Percentiles rank a stretch among this genome's conserved stretches.
These are phyloP conservation scores for Drosophila kanapiae DNA, from an alignment of 1,140 invertebrate species.

Conservation along the genomic window DNA sequence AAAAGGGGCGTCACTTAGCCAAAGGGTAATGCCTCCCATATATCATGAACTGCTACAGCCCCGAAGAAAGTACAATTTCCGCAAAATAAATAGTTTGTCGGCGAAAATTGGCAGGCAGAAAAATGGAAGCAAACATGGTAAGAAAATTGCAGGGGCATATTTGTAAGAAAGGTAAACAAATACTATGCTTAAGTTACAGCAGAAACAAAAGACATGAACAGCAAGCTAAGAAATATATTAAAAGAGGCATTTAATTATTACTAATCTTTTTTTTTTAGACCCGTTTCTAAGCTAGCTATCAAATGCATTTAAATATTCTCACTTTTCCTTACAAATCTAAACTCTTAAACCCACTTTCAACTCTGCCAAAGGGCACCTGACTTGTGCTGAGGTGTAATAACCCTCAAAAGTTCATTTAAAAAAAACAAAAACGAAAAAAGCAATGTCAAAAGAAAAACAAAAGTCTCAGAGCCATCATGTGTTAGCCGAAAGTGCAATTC, in stretches of 20 bases:
- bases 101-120: neutral
- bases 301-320: neutral
- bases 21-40: slow-evolving; percentile 24
- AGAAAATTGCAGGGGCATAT: neutral
- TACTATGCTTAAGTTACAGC: neutral
- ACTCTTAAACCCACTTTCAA: neutral
- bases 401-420: slow-evolving; percentile 27
- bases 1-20: slow-evolving; percentile 30
- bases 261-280: neutral
- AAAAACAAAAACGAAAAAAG: slow-evolving; percentile 22
- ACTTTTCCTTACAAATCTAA: neutral
- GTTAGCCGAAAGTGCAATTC: slow-evolving; percentile 41
- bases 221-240: slow-evolving; percentile 42
- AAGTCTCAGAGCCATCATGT: slow-evolving; percentile 31
- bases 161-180: neutral
- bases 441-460: neutral
- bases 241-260: neutral
- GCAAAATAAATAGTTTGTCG: slow-evolving; percentile 2
- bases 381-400: slow-evolving; percentile 34
- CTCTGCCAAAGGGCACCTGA: slow-evolving; percentile 36
- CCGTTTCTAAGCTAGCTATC: neutral
- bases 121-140: neutral
- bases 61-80: slow-evolving; percentile 25
- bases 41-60: slow-evolving; percentile 1
- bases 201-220: slow-evolving; percentile 60